Evolutionary conservation across 2,888 invertebrate genomes (phyloP).

Genomic region (Noctua pronuba): DNA sequence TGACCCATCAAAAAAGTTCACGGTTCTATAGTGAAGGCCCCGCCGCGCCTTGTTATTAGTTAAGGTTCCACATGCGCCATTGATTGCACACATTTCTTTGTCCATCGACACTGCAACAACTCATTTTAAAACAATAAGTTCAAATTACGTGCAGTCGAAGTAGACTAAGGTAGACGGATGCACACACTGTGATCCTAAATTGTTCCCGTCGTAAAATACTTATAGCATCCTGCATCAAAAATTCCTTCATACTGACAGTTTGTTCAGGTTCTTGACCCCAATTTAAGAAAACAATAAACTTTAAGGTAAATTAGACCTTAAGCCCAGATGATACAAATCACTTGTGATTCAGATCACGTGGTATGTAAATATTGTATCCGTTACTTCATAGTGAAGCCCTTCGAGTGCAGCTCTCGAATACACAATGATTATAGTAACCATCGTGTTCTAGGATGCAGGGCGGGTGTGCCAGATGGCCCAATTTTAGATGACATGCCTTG

Average conservation of each 20-base stretch:
- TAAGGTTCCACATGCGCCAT: background rate
- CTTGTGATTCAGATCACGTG: conserved; percentile 39
- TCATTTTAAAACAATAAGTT: conserved; percentile 11
- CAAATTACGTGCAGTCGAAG: background rate
- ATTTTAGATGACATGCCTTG: conserved; percentile 6
- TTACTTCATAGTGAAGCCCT: conserved; percentile 55
- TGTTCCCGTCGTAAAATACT: background rate
- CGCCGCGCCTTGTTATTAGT: background rate
- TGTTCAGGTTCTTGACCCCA: background rate
- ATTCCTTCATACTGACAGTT: background rate
- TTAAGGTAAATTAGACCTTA: conserved; percentile 7
- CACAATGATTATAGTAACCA: conserved; percentile 36
- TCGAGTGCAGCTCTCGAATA: conserved; percentile 39
- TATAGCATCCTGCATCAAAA: background rate
- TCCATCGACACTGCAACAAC: background rate
- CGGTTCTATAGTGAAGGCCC: background rate
- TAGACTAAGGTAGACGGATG: background rate
- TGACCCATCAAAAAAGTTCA: background rate
- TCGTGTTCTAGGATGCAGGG: conserved; percentile 12
- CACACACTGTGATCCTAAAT: conserved; percentile 8
- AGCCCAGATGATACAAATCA: conserved; percentile 11
- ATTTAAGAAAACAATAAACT: background rate
- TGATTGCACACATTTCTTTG: background rate
- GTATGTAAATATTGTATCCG: conserved; percentile 59
- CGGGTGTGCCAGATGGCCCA: conserved; percentile 23